phyloP scores from a whole-genome alignment of 2,797 vertebrate species.

The Phataginus tetradactyla region DNA sequence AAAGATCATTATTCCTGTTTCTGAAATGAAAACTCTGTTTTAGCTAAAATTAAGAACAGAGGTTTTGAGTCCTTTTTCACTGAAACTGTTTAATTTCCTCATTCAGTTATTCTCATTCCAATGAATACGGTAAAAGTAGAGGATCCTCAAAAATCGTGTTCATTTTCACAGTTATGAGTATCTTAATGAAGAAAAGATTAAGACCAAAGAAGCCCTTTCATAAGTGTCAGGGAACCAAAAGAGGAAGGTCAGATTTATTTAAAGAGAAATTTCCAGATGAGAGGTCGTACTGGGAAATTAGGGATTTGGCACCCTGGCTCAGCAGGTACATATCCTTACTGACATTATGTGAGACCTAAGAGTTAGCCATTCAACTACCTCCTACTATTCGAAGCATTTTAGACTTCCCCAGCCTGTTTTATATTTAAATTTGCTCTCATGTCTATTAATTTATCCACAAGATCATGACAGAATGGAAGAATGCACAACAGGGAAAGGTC shows the following conservation, averaged over 20 bases:
- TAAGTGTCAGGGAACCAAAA: neutral
- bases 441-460: neutral
- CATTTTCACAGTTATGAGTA: neutral
- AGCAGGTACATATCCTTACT: neutral
- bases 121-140: neutral
- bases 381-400: neutral
- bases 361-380: neutral
- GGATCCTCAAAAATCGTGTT: constrained; percentile 4
- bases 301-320: neutral
- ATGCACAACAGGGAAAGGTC: neutral
- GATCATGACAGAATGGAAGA: neutral
- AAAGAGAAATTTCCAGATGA: neutral
- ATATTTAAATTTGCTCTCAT: neutral
- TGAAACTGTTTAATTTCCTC: neutral
- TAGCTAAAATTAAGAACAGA: constrained; percentile 16
- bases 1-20: neutral
- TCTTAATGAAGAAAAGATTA: constrained; percentile 9
- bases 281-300: neutral
- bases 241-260: neutral
- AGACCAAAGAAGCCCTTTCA: neutral
- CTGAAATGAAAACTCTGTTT: neutral
- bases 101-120: neutral
- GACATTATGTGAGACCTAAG: neutral
- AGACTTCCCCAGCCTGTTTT: neutral
- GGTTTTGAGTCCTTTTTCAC: constrained; percentile 10